Evolutionary conservation across 2,888 invertebrate species (phyloP), one percentile per base, ranked within the genome.

Genomic region (Polia nebulosa): DNA sequence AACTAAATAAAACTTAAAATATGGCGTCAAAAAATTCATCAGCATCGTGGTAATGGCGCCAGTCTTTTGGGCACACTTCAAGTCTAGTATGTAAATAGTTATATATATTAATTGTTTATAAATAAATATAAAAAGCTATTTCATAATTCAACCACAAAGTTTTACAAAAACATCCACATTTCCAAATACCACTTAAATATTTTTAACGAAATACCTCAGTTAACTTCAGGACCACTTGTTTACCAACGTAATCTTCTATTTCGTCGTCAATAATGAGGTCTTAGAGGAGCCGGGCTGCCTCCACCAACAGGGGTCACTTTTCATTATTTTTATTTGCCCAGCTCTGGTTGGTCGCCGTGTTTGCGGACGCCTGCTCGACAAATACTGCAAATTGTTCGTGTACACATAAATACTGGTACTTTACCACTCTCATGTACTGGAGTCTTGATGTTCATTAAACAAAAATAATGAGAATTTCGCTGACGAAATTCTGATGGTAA

Each of bases 301-400:
- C 45, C 47, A 29, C 55, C 72, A 53, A 62, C 78, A 68, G 83
- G 82, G 84, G 86, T 85, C 87, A 87, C 85, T 88, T 86, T 88
- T 89, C 87, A 91, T 92, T 92, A 90, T 88, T 90, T 90, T 86
- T 93, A 87, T 93, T 93, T 94, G 87, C 92, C 57, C 88, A 92
- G 91, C 93, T 94, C 93, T 87, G 85, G 82, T 79, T 78, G 77
- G 76, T 60, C 60, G 76, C 69, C 45, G 57, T 81, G 86, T 88
- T 86, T 80, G 47, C 74, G 72, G 72, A 56, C 72, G 69, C 55
- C 73, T 72, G 76, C 77, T 82, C 77, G 27, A 75, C 80, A 89
- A 92, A 91, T 84, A 91, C 64, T 47, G 71, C 80, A 88, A 90
- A 91, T 88, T 85, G 90, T 88, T 78, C 51, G 70, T n/a, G 60